Conservation (phyloP, 2,888 invertebrate genomes). For the Lysandra bellargus region DNA sequence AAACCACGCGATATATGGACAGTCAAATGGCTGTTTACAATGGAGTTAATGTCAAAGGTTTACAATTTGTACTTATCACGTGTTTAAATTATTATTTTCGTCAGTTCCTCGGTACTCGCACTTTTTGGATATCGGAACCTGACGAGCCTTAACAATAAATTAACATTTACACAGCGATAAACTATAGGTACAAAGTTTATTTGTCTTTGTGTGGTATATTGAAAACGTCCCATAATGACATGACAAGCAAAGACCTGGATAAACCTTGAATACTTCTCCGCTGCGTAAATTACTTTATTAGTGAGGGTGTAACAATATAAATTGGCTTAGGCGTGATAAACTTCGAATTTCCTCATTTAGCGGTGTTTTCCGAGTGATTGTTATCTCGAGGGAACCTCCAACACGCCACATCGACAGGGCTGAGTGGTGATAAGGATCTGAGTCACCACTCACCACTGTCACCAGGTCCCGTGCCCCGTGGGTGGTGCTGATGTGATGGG, state of each 20-base stretch:
- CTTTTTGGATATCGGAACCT: no score
- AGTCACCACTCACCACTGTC: slow-evolving; percentile 20
- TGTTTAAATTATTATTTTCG: no score
- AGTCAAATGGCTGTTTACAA: no score
- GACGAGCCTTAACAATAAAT: no score
- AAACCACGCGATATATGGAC: not conserved
- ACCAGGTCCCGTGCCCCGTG: not conserved
- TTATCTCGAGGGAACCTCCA: not conserved
- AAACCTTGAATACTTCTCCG: not conserved
- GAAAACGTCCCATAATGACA: not conserved
- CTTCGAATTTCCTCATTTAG: not conserved
- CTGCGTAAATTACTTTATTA: not conserved
- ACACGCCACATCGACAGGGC: not conserved
- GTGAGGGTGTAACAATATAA: not conserved
- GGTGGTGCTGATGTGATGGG: slow-evolving; percentile 3
- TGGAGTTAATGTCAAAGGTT: no score
- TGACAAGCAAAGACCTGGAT: not conserved
- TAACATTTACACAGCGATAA: no score
- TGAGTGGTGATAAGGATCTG: not conserved
- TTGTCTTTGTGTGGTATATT: not conserved
- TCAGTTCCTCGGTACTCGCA: no score
- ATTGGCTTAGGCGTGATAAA: slow-evolving; percentile 12
- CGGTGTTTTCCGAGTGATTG: slow-evolving; percentile 4
- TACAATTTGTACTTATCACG: no score
- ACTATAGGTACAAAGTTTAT: no score